These are phyloP conservation scores for Sycophila texana DNA, from an alignment of 2,888 invertebrate species.

Conservation along the genomic window DNA sequence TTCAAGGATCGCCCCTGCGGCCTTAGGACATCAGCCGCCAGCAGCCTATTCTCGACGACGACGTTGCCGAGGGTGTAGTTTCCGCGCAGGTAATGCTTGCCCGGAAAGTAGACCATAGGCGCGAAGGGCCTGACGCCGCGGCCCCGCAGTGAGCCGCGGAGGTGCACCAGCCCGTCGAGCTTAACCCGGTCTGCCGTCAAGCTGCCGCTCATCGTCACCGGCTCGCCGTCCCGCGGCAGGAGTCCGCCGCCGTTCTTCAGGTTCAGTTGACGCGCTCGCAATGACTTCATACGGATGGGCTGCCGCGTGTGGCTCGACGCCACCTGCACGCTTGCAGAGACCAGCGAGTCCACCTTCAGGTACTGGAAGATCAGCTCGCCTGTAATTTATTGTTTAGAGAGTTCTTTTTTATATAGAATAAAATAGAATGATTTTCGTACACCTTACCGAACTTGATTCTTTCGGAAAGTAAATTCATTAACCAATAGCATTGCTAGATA, in stretches of 20 bases:
- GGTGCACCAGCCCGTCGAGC: conserved; percentile 73
- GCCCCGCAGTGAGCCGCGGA: conserved; percentile 76
- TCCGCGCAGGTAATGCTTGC: conserved; percentile 74
- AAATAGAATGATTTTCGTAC: no score
- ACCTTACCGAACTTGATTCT: no score
- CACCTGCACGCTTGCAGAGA: conserved; percentile 31
- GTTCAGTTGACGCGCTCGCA: conserved; percentile 60
- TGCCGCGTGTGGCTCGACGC: conserved; percentile 37
- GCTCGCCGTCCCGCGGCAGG: conserved; percentile 63
- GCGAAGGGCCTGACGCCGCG: conserved; percentile 73
- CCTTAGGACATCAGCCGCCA: conserved; percentile 69
- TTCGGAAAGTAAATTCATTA: no score
- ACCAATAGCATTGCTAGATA: no score
- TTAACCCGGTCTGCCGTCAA: conserved; percentile 59
- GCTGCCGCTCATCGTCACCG: conserved; percentile 58
- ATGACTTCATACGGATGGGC: background rate
- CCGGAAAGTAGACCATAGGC: conserved; percentile 75
- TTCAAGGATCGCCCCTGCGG: conserved; percentile 66
- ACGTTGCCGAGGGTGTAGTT: conserved; percentile 75
- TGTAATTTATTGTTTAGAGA: conserved; percentile 23
- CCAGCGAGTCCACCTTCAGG: conserved; percentile 55
- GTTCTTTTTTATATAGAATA: no score
- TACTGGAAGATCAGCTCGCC: conserved; percentile 59
- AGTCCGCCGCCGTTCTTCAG: conserved; percentile 61
- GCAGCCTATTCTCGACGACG: conserved; percentile 74